Percentiles rank a stretch among this genome's conserved stretches.
Conservation (phyloP, 2,888 invertebrate genomes). For the Chymomyza fuscimana region DNA sequence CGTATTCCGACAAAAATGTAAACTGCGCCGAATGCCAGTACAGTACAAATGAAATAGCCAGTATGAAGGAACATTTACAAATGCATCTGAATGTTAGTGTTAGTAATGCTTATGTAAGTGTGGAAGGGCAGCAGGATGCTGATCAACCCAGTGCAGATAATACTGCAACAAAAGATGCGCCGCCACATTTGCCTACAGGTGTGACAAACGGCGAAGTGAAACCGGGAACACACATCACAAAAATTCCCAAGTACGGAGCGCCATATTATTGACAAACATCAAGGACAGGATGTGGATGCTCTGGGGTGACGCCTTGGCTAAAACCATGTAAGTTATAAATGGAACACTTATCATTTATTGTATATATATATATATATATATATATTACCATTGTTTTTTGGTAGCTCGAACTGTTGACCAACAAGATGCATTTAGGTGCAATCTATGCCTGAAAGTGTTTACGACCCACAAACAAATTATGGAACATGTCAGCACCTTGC, state of each 20-base stretch:
- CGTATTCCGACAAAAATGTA: not conserved
- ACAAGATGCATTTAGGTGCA: conserved; percentile 34
- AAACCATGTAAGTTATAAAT: conserved; percentile 54
- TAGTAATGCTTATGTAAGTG: not conserved
- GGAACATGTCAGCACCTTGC: conserved; percentile 15
- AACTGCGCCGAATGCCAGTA: not conserved
- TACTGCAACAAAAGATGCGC: not conserved
- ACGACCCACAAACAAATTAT: not conserved
- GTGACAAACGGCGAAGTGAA: not conserved
- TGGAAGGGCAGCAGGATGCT: no score
- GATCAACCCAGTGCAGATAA: not conserved
- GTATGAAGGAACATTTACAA: not conserved
- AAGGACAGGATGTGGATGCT: conserved; percentile 47
- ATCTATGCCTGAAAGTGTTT: conserved; percentile 31
- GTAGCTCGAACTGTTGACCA: not conserved
- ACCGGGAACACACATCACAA: not conserved
- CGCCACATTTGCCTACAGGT: not conserved
- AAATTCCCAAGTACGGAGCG: conserved; percentile 79
- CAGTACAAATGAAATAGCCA: not conserved
- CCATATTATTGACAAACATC: conserved; percentile 84
- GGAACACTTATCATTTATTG: not conserved
- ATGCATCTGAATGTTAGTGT: not conserved
- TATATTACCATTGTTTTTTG: not conserved
- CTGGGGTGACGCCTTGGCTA: conserved; percentile 36
- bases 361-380: conserved; percentile 62